Evolutionary conservation across 1,140 invertebrate species (phyloP).

Genomic region (Ceratosolen solmsi): DNA sequence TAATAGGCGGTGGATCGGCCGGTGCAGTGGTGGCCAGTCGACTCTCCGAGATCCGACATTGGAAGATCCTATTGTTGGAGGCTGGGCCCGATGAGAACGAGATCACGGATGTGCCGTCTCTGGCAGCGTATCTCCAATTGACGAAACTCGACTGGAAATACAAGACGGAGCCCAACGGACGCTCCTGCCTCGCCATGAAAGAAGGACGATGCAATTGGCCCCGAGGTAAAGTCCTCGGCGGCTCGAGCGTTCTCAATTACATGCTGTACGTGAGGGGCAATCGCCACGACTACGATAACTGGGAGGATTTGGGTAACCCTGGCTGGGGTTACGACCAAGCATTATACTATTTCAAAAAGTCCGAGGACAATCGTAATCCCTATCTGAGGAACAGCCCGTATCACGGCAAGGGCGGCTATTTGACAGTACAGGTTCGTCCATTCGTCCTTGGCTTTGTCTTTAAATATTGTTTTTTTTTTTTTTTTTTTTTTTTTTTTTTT

Average conservation of each 20-base stretch:
- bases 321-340: slow-evolving; percentile 94
- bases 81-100: slow-evolving; percentile 94
- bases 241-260: slow-evolving; percentile 93
- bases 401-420: slow-evolving; percentile 82
- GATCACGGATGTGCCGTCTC: slow-evolving; percentile 89
- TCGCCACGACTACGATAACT: slow-evolving; percentile 89
- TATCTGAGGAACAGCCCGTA: slow-evolving; percentile 82
- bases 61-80: slow-evolving; percentile 91
- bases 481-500: too few relatives aligned
- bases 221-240: slow-evolving; percentile 88
- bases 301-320: slow-evolving; percentile 88
- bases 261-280: slow-evolving; percentile 95
- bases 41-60: slow-evolving; percentile 85
- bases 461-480: too few relatives aligned
- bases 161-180: slow-evolving; percentile 89
- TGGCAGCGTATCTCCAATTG: slow-evolving; percentile 90
- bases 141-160: slow-evolving; percentile 94
- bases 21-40: slow-evolving; percentile 94
- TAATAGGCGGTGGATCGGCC: slow-evolving; percentile 93
- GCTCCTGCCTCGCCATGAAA: slow-evolving; percentile 83
- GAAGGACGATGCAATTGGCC: slow-evolving; percentile 88
- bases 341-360: slow-evolving; percentile 91
- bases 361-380: slow-evolving; percentile 90
- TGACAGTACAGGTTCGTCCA: slow-evolving; percentile 78
- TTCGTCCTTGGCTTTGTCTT: not conserved